phyloP scores from a whole-genome alignment of 1,140 invertebrate species.

The Chelonus insularis region DNA sequence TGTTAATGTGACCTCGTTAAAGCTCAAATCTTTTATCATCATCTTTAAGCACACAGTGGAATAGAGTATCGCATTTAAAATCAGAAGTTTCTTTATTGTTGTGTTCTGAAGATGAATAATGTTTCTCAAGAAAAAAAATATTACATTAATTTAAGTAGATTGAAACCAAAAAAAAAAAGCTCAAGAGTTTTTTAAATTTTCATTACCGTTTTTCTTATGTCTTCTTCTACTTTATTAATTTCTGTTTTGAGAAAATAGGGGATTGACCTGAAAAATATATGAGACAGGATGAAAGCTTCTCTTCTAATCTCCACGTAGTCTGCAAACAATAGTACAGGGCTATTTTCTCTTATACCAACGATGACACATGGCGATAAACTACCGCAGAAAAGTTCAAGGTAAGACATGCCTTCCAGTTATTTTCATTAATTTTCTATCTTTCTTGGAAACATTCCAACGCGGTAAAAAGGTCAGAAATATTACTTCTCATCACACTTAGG shows the following conservation, averaged over 20 bases:
- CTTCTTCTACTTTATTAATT: background rate
- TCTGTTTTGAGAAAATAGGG: background rate
- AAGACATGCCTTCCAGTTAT: slow-evolving; percentile 1
- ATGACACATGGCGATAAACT: slow-evolving; percentile 2
- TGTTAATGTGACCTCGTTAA: too few relatives aligned
- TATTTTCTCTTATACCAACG: background rate
- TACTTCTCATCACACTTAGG: too few relatives aligned
- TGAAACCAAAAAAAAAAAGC: too few relatives aligned
- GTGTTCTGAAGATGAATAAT: too few relatives aligned
- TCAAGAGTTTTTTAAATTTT: too few relatives aligned
- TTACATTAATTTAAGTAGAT: too few relatives aligned
- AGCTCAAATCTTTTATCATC: too few relatives aligned
- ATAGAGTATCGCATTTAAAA: too few relatives aligned
- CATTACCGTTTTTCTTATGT: background rate
- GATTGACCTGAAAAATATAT: background rate
- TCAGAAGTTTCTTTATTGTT: too few relatives aligned
- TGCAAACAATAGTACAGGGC: background rate
- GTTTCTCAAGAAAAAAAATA: too few relatives aligned
- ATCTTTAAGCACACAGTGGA: too few relatives aligned
- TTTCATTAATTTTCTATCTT: background rate
- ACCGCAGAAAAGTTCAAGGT: background rate
- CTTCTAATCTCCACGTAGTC: background rate
- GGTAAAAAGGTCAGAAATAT: too few relatives aligned
- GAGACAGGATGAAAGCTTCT: background rate
- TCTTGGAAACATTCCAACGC: background rate